A percentile compares a stretch with the other conserved stretches of the same genome.
phyloP scores from a whole-genome alignment of 2,113 vertebrate species.

The Anarhynchus alexandrinus region DNA sequence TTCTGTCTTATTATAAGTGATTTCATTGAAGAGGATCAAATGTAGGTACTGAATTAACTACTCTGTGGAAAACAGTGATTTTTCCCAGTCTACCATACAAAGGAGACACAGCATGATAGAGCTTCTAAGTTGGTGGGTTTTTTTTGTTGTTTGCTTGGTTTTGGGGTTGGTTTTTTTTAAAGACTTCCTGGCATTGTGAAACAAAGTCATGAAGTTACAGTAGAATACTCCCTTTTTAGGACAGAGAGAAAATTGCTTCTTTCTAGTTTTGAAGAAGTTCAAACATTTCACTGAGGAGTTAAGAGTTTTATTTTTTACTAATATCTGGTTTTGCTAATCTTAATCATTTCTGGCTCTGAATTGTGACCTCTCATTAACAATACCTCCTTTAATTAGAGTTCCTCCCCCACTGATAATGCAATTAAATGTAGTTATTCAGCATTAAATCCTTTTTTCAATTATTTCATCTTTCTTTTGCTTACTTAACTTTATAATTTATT shows the following conservation, averaged over 20 bases:
- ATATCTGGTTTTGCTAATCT: not conserved
- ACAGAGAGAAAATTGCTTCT: not conserved
- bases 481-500: not conserved
- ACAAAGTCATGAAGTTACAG: not conserved
- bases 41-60: not conserved
- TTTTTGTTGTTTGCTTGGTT: not conserved
- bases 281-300: constrained; percentile 16
- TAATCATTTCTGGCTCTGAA: constrained; percentile 7
- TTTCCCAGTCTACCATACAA: not conserved
- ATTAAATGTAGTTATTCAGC: not conserved
- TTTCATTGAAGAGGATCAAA: not conserved
- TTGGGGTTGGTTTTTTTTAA: not conserved
- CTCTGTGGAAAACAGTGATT: not conserved
- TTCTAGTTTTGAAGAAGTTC: not conserved
- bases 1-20: not conserved
- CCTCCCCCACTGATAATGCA: not conserved
- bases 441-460: not conserved
- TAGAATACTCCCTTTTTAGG: not conserved
- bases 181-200: not conserved
- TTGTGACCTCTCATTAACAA: constrained; percentile 14
- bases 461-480: not conserved
- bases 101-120: not conserved
- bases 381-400: constrained; percentile 16
- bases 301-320: not conserved
- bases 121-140: not conserved